Base-by-base conservation (phyloP, 2,888 invertebrate species). In the Cosmia trapezina region DNA sequence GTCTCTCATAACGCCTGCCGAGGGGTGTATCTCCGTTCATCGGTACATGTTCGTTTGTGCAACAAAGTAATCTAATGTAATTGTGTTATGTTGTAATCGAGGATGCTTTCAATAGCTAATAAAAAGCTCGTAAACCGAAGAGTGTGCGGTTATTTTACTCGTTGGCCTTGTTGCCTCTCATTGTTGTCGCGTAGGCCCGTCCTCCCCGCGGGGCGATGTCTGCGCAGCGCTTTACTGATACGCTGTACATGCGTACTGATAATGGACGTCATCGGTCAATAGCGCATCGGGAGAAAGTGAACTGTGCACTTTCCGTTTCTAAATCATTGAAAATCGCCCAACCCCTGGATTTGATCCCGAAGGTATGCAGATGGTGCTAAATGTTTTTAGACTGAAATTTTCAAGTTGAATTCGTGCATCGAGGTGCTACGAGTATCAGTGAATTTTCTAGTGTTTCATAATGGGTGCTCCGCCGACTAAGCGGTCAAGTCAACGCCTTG, bases 21-120 rank as follows among this genome's bases (percentile, higher is more conserved):
- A 83, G 83, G 77, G 66, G 64, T 80, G 86, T 89, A 86, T 91
- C 89, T 83, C 80, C 81, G 87, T 88, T 87, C 88, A 86, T 89
- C 86, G 87, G 81, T 86, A 87, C 78, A 87, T 83, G 87, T 90
- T 87, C 72, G 65, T 87, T 61, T 87, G 86, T 88, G 88, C 88
- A 68, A 84, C 75, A 73, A 61, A 64, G 73, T 80, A 74, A 75
- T 68, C 57, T 70, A 79, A 76, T 80, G 63, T 67, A 71, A 80
- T 79, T 67, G 63, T 73, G 61, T 63, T 71, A 56, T 80, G 59
- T 68, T 72, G 81, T 76, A 70, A 76, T 62, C 68, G 65, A 53
- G 59, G 62, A 73, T 69, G 71, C 67, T 73, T 83, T 78, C 76
- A 84, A 83, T 78, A 76, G 73, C 68, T 73, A 76, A 82, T 82